Evolutionary conservation across 2,113 vertebrate genomes (phyloP), one percentile per base, ranked within the genome.

Genomic region (Sorex araneus): DNA sequence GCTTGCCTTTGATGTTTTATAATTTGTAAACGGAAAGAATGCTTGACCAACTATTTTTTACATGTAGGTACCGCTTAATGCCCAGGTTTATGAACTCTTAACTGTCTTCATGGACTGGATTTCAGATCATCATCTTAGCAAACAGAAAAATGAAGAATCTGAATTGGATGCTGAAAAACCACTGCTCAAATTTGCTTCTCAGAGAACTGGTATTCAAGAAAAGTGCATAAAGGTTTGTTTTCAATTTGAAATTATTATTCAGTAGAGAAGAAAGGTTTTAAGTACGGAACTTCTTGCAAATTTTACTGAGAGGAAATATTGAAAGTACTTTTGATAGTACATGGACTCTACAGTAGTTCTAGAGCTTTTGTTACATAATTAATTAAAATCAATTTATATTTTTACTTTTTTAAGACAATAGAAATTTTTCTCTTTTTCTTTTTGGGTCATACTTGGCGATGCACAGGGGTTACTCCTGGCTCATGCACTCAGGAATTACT

Each of bases 91-190:
- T 92, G 98, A 98, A 80, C 98, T 99, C 77, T 89, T 99, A 94
- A 94, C 96, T 73, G 90, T 97, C 78, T 97, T 99, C 63, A 97
- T 99, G 97, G 98, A 99, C 92, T 99, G 99, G 99, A 97, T 99
- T 43, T 98, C 98, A 50, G 98, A 98, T 73, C 94, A 97, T 70
- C 97, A 98, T 74, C 97, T 97, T 25, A 97, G 95, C 86, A 98
- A 96, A 97, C 32, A 97, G 67, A 92, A 98, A 83, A 90, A 75
- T 30, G 95, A 98, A 66, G 97, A 96, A 57, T 94, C 85, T 87
- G 94, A 80, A 92, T 91, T 84, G 50, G 94, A 96, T 32, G 66
- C 90, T 91, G 89, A 95, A 90, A 97, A 96, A 36, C 32, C 64
- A 54, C 25, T 57, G 0, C 60, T 60, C 88, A 93, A 66, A 21